Conservation (phyloP, 1,140 invertebrate genomes). For the Procambarus virginalis region DNA sequence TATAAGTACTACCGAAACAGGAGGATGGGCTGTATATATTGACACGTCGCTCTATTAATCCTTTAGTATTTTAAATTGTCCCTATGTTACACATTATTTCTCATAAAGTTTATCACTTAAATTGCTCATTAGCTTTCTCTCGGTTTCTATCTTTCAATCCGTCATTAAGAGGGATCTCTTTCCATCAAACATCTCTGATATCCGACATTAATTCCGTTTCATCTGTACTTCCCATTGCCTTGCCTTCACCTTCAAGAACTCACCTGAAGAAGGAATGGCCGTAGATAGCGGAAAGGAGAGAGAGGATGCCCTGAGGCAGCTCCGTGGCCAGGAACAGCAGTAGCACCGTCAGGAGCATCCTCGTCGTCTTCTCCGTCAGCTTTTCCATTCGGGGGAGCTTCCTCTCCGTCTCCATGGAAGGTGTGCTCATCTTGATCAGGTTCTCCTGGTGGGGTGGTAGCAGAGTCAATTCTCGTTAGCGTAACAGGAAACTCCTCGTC, state of each 20-base stretch:
- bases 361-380: constrained; percentile 75
- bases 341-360: constrained; percentile 80
- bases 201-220: no score
- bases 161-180: neutral
- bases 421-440: constrained; percentile 68
- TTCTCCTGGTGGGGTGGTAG: constrained; percentile 46
- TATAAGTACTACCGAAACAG: no score
- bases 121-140: neutral
- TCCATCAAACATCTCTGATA: no score
- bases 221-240: no score
- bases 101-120: no score
- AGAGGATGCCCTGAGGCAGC: constrained; percentile 75
- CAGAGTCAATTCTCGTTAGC: no score
- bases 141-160: neutral
- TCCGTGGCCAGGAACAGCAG: constrained; percentile 78
- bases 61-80: no score
- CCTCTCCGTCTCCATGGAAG: constrained; percentile 65
- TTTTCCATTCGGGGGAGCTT: constrained; percentile 69
- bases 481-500: no score
- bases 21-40: no score
- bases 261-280: constrained; percentile 69
- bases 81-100: no score
- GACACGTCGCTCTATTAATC: no score
- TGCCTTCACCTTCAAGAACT: neutral
- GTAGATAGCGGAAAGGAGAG: constrained; percentile 71